Evolutionary conservation across 2,797 vertebrate species (phyloP).

Genomic region (Fistularia commersonii): DNA sequence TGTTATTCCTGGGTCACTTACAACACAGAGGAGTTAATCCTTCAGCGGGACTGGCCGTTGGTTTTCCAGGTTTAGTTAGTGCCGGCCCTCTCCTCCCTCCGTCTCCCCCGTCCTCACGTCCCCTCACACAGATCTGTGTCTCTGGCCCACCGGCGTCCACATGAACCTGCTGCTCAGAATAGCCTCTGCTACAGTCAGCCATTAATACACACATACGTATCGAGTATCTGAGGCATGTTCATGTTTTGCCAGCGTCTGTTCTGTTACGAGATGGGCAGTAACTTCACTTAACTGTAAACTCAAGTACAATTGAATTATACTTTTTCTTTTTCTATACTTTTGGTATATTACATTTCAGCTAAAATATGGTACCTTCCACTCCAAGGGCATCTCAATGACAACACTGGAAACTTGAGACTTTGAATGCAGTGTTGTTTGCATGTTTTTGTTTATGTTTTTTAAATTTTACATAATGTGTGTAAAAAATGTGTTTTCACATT

Average conservation of each 20-base stretch:
- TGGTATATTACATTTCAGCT: no score
- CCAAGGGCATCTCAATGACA: no score
- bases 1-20: slow-evolving; percentile 76
- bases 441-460: no score
- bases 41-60: slow-evolving; percentile 54
- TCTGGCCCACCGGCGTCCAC: slow-evolving; percentile 28
- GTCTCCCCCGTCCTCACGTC: slow-evolving; percentile 45
- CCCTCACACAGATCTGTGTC: slow-evolving; percentile 54
- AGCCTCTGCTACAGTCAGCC: slow-evolving; percentile 68
- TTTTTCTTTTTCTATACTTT: no score
- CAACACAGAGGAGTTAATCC: slow-evolving; percentile 64
- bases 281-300: no score
- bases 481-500: no score
- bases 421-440: no score
- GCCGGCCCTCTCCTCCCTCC: slow-evolving; percentile 47
- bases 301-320: no score
- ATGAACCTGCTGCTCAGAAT: slow-evolving; percentile 70
- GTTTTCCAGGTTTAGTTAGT: slow-evolving; percentile 59
- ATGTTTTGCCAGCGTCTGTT: slow-evolving; percentile 46
- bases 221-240: slow-evolving; percentile 56
- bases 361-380: no score
- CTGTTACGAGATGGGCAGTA: no score
- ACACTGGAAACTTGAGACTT: no score
- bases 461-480: no score
- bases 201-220: slow-evolving; percentile 59